A percentile compares a stretch with the other conserved stretches of the same genome.
These are phyloP conservation scores for Lacerta agilis DNA, from an alignment of 2,797 vertebrate species.

Conservation along the genomic window DNA sequence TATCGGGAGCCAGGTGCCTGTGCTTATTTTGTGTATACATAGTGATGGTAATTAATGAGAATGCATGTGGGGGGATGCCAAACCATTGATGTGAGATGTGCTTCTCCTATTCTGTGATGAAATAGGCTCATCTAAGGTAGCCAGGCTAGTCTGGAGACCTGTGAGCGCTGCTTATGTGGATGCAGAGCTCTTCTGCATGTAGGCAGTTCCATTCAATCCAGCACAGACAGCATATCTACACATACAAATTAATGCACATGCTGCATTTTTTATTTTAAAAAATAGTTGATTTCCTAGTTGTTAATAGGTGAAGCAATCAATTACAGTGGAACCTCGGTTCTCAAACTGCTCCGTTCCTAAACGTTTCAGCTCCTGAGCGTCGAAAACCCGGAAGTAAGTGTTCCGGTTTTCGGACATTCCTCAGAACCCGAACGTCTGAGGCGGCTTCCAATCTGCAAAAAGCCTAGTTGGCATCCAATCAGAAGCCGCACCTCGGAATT, in stretches of 20 bases:
- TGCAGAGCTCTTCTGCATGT: not conserved
- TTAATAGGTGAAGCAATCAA: not conserved
- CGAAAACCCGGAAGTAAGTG: too few relatives aligned
- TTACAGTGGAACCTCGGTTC: too few relatives aligned
- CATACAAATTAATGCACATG: not conserved
- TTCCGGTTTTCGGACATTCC: too few relatives aligned
- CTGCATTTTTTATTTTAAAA: not conserved
- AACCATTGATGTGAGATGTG: not conserved
- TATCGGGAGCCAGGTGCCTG: not conserved
- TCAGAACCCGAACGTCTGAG: too few relatives aligned
- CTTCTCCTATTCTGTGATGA: not conserved
- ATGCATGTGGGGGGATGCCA: not conserved
- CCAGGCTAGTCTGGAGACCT: not conserved
- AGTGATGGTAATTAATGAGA: conserved; percentile 3
- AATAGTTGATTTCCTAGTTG: not conserved
- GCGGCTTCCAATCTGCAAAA: too few relatives aligned
- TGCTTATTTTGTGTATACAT: not conserved
- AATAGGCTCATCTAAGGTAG: not conserved
- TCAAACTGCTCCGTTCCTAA: too few relatives aligned
- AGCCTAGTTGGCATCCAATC: too few relatives aligned
- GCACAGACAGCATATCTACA: not conserved
- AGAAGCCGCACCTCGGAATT: too few relatives aligned
- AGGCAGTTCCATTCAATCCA: not conserved
- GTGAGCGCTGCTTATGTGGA: not conserved
- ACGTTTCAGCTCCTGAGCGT: too few relatives aligned